phyloP scores from a whole-genome alignment of 2,113 vertebrate genomes.

The Pycnonotus jocosus region DNA sequence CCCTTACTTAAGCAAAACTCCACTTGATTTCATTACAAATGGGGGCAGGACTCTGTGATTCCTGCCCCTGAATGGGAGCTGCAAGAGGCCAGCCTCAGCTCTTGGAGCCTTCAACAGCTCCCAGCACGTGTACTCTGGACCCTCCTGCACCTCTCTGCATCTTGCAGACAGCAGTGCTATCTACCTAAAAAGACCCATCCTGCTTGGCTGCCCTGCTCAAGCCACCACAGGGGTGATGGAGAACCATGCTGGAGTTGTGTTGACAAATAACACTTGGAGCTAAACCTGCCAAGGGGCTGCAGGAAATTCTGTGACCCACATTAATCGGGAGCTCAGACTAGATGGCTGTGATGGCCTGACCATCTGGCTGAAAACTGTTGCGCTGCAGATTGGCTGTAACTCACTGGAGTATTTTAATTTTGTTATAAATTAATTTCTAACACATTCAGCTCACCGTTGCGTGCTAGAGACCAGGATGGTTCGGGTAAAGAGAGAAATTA shows the following conservation, averaged over 20 bases:
- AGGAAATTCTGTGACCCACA: background rate
- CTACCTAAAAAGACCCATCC: background rate
- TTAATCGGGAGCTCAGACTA: background rate
- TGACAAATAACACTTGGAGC: background rate
- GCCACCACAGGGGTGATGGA: background rate
- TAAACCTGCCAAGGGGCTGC: background rate
- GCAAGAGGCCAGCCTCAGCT: background rate
- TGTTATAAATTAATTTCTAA: background rate
- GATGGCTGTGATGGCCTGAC: background rate
- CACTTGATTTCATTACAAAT: background rate
- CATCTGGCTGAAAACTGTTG: background rate
- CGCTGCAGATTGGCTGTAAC: background rate
- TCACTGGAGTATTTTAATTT: background rate
- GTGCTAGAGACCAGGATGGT: background rate
- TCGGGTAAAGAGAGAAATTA: background rate
- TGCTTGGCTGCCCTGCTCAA: background rate
- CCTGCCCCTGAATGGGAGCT: background rate
- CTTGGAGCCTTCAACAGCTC: background rate
- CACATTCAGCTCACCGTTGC: fast-evolving
- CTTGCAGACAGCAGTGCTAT: background rate
- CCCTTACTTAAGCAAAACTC: conserved; percentile 60
- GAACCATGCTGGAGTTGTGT: fast-evolving
- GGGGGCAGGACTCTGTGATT: background rate
- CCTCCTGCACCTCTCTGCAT: background rate
- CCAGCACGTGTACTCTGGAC: background rate